Evolutionary conservation across 1,140 invertebrate species (phyloP), one percentile per base, ranked within the genome.

Genomic region (Drosophila kohkoa): DNA sequence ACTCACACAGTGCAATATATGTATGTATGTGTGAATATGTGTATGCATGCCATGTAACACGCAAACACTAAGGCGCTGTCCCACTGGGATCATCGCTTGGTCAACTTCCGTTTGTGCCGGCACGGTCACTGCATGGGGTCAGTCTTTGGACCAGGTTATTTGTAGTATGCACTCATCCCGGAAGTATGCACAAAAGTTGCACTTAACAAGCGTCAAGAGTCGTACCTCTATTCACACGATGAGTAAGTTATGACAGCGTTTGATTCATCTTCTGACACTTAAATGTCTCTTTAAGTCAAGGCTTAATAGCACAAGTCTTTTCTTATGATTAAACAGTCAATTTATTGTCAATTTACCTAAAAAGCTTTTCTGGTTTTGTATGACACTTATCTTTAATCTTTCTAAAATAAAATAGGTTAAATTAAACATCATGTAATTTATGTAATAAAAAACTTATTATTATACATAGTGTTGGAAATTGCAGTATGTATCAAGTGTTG

Each of bases 111-210:
- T 51, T 60, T 55, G 51, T 69, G 20, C 15, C 30, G 28, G 2
- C 51, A 43, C 25, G 28, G 38, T 38, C 13, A 46, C 32, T 16
- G 20, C 41, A 58, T 3, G 46, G 54, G 54, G 70, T 54, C 55
- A 68, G 38, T 41, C 16, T n/a, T 41, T 48, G 28, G 16, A 35
- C 16, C 45, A 45, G 32, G 62, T 72, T 65, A 43, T 65, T 41
- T 72, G 60, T 52, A 20, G 52, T 15, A 58, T 38, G 55, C 55
- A 73, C 63, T 67, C 38, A 25, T 4, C 38, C 41, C 79, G 82
- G 82, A 86, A 87, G 76, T 77, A 68, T 52, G 68, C 79, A 77
- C 70, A 82, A 71, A 81, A 79, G 76, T 79, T 65, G 68, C 68
- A 70, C 67, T 82, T 82, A 68, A 70, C 72, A 20, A 62, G 64